phyloP scores from a whole-genome alignment of 2,797 vertebrate species.

The Parauchenoglanis punctatus region DNA sequence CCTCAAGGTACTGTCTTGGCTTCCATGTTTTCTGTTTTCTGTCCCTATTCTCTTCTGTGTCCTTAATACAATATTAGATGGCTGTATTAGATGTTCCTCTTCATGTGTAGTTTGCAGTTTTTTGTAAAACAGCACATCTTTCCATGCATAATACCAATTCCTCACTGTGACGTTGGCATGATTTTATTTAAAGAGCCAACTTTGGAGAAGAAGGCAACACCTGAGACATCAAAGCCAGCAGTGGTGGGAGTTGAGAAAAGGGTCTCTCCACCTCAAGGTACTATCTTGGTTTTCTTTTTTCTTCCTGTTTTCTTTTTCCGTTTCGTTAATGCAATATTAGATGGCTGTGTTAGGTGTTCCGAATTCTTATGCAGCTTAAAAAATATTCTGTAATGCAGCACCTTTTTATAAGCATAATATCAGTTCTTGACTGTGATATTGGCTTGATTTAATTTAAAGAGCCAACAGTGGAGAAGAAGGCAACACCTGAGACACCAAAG shows the following conservation, averaged over 20 bases:
- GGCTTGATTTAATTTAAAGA: conserved; percentile 61
- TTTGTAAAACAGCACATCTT: background rate
- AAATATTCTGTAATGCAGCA: background rate
- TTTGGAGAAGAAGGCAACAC: conserved; percentile 58
- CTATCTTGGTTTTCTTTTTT: background rate
- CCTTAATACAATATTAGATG: background rate
- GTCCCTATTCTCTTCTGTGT: background rate
- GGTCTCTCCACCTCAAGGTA: conserved; percentile 31
- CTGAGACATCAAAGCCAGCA: conserved; percentile 50
- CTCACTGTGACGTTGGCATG: no score
- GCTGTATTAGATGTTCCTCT: background rate
- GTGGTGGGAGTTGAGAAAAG: conserved; percentile 1
- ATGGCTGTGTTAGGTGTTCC: background rate
- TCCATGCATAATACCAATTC: background rate
- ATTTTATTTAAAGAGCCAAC: conserved; percentile 58
- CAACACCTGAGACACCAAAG: conserved; percentile 28
- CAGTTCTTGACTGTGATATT: conserved; percentile 26
- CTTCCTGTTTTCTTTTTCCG: background rate
- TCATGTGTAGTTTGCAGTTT: background rate
- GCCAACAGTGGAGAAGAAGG: conserved; percentile 60
- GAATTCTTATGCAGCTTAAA: background rate
- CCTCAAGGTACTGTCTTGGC: conserved; percentile 29
- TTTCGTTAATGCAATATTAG: background rate
- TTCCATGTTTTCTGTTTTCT: background rate
- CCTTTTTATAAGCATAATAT: background rate